Conservation (phyloP, 2,113 vertebrate genomes). For the Heptranchias perlo region DNA sequence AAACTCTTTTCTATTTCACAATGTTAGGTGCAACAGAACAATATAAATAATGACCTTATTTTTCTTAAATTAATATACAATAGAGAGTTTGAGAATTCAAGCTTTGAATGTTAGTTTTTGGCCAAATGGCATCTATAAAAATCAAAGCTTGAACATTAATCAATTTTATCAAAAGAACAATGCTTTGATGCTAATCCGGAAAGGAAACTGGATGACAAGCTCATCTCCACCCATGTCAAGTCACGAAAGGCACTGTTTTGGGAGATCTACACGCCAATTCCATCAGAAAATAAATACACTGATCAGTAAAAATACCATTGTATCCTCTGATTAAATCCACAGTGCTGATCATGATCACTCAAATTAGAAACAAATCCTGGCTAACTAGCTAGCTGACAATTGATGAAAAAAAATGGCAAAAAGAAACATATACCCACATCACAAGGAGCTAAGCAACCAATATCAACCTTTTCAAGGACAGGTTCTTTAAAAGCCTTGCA, state of each 20-base stretch:
- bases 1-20: background rate
- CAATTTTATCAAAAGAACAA: background rate
- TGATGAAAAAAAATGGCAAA: background rate
- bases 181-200: background rate
- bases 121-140: background rate
- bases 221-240: background rate
- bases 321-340: background rate
- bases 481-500: background rate
- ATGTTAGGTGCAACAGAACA: background rate
- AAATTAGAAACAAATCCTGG: background rate
- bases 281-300: too few relatives aligned
- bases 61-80: background rate
- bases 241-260: background rate
- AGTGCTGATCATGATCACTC: background rate
- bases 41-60: background rate
- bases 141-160: background rate
- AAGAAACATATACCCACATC: background rate
- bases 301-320: background rate
- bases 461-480: conserved; percentile 9
- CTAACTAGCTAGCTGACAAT: background rate
- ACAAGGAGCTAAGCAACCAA: background rate
- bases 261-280: too few relatives aligned
- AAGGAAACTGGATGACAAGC: background rate
- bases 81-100: background rate
- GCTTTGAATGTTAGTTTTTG: background rate